Conservation (phyloP, 2,797 vertebrate genomes). For the Chloroceryle inda region DNA sequence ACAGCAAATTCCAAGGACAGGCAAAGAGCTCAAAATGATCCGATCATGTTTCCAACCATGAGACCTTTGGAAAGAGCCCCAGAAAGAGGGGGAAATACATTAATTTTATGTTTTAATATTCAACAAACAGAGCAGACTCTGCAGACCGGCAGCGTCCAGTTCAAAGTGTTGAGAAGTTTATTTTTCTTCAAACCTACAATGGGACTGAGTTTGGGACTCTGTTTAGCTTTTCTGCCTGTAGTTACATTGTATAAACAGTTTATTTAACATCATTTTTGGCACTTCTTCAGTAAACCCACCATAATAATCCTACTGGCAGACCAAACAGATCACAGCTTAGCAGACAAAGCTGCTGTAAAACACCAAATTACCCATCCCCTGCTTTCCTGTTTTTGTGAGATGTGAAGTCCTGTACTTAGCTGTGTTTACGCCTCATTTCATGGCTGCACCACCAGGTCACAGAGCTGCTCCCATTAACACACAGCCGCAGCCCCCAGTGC, state of each 20-base stretch:
- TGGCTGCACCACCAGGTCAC: slow-evolving; percentile 44
- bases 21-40: slow-evolving; percentile 59
- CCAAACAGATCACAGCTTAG: slow-evolving; percentile 84
- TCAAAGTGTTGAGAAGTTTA: slow-evolving; percentile 85
- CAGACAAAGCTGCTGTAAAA: slow-evolving; percentile 79
- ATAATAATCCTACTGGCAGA: slow-evolving; percentile 87
- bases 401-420: slow-evolving; percentile 68
- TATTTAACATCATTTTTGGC: slow-evolving; percentile 86
- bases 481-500: slow-evolving; percentile 18
- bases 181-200: slow-evolving; percentile 86
- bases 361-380: slow-evolving; percentile 74
- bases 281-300: slow-evolving; percentile 86
- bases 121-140: slow-evolving; percentile 80
- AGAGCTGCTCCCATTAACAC: background rate
- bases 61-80: slow-evolving; percentile 72
- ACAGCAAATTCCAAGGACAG: slow-evolving; percentile 51
- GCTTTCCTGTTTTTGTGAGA: slow-evolving; percentile 72
- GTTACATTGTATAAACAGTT: slow-evolving; percentile 85
- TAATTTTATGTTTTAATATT: slow-evolving; percentile 80
- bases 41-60: slow-evolving; percentile 57
- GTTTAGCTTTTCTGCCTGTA: slow-evolving; percentile 82
- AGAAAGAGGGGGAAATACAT: slow-evolving; percentile 70
- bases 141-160: slow-evolving; percentile 77
- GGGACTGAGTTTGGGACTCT: slow-evolving; percentile 78
- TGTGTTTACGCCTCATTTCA: slow-evolving; percentile 59